A percentile compares a stretch with the other conserved stretches of the same genome.
Evolutionary conservation across 2,888 invertebrate genomes (phyloP).

Genomic region (Sinotaia quadrata): DNA sequence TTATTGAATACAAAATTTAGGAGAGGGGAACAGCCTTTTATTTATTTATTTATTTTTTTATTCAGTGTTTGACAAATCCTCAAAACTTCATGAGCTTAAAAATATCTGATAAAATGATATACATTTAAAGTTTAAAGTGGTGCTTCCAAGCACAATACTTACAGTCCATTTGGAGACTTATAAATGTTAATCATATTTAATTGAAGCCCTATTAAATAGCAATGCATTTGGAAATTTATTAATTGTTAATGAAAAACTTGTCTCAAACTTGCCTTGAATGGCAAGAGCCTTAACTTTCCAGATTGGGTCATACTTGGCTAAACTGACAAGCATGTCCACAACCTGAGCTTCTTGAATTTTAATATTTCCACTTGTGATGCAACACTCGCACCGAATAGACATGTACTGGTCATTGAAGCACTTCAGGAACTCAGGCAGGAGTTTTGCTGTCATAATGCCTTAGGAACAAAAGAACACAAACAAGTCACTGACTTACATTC

Average conservation of each 20-base stretch:
- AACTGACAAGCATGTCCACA: slow-evolving; percentile 60
- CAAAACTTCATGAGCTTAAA: too few relatives aligned
- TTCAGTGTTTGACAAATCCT: too few relatives aligned
- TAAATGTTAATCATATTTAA: too few relatives aligned
- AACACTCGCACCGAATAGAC: slow-evolving; percentile 69
- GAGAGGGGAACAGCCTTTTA: too few relatives aligned
- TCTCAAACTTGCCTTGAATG: slow-evolving; percentile 65
- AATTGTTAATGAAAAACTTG: not conserved
- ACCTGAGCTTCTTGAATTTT: slow-evolving; percentile 64
- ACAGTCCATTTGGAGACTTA: too few relatives aligned
- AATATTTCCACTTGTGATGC: slow-evolving; percentile 67
- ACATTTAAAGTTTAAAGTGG: too few relatives aligned
- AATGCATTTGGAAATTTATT: not conserved
- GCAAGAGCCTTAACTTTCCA: slow-evolving; percentile 72
- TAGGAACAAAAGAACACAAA: slow-evolving; percentile 28
- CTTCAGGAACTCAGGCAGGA: slow-evolving; percentile 67
- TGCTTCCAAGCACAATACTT: too few relatives aligned
- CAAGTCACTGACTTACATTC: not conserved
- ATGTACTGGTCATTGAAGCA: slow-evolving; percentile 70
- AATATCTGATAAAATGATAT: too few relatives aligned
- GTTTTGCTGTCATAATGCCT: slow-evolving; percentile 73
- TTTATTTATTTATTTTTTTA: too few relatives aligned
- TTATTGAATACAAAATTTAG: too few relatives aligned
- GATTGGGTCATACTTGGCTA: slow-evolving; percentile 69
- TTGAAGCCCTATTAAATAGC: too few relatives aligned